Conservation (phyloP, 2,888 invertebrate genomes). For the Celastrina argiolus region DNA sequence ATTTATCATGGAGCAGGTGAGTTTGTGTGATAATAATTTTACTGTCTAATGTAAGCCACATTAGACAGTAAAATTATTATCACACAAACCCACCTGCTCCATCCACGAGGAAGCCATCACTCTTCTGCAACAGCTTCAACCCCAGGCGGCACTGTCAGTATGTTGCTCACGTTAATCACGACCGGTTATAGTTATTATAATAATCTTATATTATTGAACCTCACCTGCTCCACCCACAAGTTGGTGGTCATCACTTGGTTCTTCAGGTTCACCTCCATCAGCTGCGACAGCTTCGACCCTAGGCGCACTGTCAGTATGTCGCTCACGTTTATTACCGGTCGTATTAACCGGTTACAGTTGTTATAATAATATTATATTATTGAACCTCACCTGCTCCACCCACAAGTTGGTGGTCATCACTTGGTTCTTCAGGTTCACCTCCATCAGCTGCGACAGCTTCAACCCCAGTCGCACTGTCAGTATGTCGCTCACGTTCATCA, state of each 20-base stretch:
- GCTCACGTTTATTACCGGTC: conserved; percentile 95
- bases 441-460: conserved; percentile 92
- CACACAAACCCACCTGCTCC: no score
- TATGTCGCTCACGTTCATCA: conserved; percentile 94
- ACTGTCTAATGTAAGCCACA: no score
- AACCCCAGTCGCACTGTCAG: conserved; percentile 94
- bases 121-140: no score
- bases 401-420: conserved; percentile 96
- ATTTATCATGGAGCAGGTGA: no score
- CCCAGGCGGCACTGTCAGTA: no score
- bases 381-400: conserved; percentile 93
- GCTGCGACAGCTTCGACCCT: conserved; percentile 91
- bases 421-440: conserved; percentile 94
- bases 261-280: conserved; percentile 94
- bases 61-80: no score
- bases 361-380: neutral
- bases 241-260: conserved; percentile 97
- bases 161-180: no score
- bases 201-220: no score
- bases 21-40: no score
- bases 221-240: conserved; percentile 84
- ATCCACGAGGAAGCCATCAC: no score
- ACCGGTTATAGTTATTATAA: no score
- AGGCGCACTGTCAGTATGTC: conserved; percentile 95
- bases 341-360: conserved; percentile 95